These are phyloP conservation scores for Ormyrus labotus DNA, from an alignment of 2,888 invertebrate species.

Conservation along the genomic window DNA sequence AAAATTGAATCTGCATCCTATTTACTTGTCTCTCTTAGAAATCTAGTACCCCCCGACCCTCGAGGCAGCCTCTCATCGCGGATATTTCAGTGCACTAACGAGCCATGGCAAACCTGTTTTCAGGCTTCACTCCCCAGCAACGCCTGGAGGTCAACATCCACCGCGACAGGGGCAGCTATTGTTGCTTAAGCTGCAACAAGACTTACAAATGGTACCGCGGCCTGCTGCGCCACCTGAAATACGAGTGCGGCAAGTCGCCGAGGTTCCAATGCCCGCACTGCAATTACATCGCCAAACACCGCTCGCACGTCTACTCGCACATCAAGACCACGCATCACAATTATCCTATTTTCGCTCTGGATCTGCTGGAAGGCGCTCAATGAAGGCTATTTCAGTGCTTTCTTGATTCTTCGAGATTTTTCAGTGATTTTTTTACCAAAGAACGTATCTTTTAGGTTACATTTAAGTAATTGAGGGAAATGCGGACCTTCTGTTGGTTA, in stretches of 20 bases:
- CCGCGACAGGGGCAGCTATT: constrained; percentile 62
- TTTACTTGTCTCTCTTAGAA: too few species aligned
- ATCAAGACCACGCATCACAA: constrained; percentile 72
- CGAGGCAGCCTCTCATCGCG: too few species aligned
- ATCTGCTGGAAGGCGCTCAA: neutral
- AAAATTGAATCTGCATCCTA: too few species aligned
- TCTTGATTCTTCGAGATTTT: too few species aligned
- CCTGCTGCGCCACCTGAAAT: constrained; percentile 76
- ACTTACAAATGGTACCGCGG: constrained; percentile 80
- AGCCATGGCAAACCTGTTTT: too few species aligned
- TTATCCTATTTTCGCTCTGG: constrained; percentile 52
- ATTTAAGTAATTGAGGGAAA: too few species aligned
- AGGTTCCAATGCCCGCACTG: constrained; percentile 77
- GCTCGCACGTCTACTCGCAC: constrained; percentile 78
- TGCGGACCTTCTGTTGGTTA: too few species aligned
- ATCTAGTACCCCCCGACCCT: too few species aligned
- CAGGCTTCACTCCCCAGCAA: neutral
- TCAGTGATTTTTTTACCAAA: too few species aligned
- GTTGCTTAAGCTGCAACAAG: constrained; percentile 78
- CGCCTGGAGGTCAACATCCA: neutral
- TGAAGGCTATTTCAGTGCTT: too few species aligned
- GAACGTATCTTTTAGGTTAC: too few species aligned
- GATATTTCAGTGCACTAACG: too few species aligned
- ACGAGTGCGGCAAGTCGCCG: constrained; percentile 71
- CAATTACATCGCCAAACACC: constrained; percentile 77